Percentiles rank a stretch among this genome's conserved stretches.
Conservation (phyloP, 2,113 vertebrate genomes). For the Cebus imitator region DNA sequence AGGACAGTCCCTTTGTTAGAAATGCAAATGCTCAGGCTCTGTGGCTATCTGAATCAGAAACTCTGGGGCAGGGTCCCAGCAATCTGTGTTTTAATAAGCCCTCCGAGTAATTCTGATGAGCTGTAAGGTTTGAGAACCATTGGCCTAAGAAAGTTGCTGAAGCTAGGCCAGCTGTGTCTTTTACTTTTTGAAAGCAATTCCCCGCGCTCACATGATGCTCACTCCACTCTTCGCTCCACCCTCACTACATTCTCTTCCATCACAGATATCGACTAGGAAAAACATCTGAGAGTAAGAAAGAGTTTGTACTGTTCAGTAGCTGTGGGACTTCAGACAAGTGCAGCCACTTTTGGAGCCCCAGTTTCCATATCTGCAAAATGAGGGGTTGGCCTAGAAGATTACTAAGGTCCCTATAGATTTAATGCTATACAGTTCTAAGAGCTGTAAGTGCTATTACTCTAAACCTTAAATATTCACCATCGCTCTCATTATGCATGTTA, state of each 20-base stretch:
- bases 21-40: background rate
- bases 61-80: accelerated
- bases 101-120: background rate
- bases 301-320: background rate
- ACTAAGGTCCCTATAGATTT: background rate
- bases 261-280: background rate
- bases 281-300: background rate
- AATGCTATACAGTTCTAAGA: background rate
- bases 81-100: background rate
- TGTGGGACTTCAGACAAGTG: background rate
- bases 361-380: background rate
- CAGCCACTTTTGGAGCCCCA: background rate
- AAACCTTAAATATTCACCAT: background rate
- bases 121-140: background rate
- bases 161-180: background rate
- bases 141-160: background rate
- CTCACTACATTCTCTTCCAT: background rate
- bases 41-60: background rate
- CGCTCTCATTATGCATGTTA: background rate
- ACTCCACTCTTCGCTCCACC: background rate
- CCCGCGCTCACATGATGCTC: accelerated
- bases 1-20: background rate
- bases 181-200: background rate
- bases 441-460: background rate
- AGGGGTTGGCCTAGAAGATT: background rate